A percentile compares a stretch with the other conserved stretches of the same genome.
phyloP scores from a whole-genome alignment of 2,888 invertebrate genomes.

The Morpho achilles region DNA sequence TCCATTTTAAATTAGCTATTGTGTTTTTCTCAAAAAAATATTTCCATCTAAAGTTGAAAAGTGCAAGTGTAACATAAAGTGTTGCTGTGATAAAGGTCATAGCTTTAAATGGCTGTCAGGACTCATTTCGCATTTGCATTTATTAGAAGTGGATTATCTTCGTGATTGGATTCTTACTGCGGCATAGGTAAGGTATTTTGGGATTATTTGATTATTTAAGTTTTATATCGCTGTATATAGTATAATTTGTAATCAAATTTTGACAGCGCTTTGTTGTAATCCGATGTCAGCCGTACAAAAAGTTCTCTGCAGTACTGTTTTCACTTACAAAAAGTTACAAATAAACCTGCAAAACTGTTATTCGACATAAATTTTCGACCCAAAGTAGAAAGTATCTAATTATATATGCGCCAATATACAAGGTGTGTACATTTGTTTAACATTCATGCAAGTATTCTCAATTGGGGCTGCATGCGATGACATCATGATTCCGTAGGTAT shows the following conservation, averaged over 20 bases:
- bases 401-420: slow-evolving; percentile 6
- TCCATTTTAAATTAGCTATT: slow-evolving; percentile 40
- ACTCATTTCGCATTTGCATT: slow-evolving; percentile 56
- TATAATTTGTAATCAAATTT: slow-evolving; percentile 4
- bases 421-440: slow-evolving; percentile 19
- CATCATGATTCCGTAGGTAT: slow-evolving; percentile 32
- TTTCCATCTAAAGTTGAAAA: slow-evolving; percentile 34
- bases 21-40: slow-evolving; percentile 34
- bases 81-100: slow-evolving; percentile 55
- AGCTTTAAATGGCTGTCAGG: slow-evolving; percentile 42
- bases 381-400: slow-evolving; percentile 19
- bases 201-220: background rate
- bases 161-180: slow-evolving; percentile 29
- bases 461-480: slow-evolving; percentile 34
- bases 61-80: slow-evolving; percentile 42
- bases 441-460: slow-evolving; percentile 28
- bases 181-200: slow-evolving; percentile 16
- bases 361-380: background rate
- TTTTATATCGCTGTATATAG: slow-evolving; percentile 9
- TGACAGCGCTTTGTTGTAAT: slow-evolving; percentile 32
- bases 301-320: slow-evolving; percentile 10
- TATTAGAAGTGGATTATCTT: slow-evolving; percentile 45
- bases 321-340: slow-evolving; percentile 1
- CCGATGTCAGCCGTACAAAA: slow-evolving; percentile 25
- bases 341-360: background rate